Conservation (phyloP, 1,140 invertebrate species). For the Pseudomyrmex concolor region DNA sequence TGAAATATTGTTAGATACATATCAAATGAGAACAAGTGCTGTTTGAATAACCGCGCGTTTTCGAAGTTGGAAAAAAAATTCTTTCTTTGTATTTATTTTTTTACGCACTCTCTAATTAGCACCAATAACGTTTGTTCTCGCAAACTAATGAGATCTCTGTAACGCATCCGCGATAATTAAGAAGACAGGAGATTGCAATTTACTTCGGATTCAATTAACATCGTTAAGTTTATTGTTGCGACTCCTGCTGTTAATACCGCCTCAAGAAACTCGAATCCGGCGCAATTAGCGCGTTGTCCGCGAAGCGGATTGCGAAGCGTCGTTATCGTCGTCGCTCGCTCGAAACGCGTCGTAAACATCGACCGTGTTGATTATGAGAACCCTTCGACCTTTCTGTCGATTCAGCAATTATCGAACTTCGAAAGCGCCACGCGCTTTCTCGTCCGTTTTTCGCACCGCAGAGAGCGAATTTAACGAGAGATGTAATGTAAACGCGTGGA, state of each 20-base stretch:
- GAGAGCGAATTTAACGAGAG: constrained; percentile 22
- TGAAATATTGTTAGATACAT: no score
- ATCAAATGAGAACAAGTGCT: not conserved
- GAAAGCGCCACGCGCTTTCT: not conserved
- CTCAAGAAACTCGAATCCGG: constrained; percentile 6
- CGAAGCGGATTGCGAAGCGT: constrained; percentile 27
- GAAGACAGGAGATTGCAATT: not conserved
- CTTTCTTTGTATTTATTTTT: not conserved
- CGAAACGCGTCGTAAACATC: not conserved
- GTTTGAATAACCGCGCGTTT: not conserved
- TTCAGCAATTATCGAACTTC: constrained; percentile 47
- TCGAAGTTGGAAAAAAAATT: not conserved
- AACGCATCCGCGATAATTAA: not conserved
- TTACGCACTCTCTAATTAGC: not conserved
- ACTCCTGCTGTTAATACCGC: constrained; percentile 9
- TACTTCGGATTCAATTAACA: not conserved
- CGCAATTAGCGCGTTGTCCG: constrained; percentile 1
- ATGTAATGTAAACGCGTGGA: not conserved
- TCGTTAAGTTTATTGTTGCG: constrained; percentile 7
- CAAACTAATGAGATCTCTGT: not conserved
- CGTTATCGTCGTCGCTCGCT: not conserved
- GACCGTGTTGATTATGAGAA: constrained; percentile 3
- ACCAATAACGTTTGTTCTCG: not conserved
- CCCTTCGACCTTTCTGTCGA: not conserved
- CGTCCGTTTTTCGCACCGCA: not conserved